phyloP scores from a whole-genome alignment of 2,888 invertebrate genomes.

The Heliconius aoede region DNA sequence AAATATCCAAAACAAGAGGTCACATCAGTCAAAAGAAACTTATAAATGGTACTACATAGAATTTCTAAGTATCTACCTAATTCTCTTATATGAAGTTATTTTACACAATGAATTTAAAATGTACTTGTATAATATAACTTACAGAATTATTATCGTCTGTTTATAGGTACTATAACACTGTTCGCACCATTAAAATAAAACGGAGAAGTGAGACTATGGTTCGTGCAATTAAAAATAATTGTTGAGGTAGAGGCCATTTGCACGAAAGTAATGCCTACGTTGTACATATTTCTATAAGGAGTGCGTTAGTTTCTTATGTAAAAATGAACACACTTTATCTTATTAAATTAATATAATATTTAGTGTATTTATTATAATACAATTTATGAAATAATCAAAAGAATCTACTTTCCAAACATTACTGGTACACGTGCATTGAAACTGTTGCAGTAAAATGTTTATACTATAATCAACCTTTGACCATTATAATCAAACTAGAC shows the following conservation, averaged over 20 bases:
- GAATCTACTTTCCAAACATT: not conserved
- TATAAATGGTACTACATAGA: not conserved
- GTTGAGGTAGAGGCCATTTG: conserved; percentile 47
- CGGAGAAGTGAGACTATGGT: conserved; percentile 39
- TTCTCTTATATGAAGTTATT: not conserved
- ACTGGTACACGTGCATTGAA: not conserved
- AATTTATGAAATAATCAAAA: too few relatives aligned
- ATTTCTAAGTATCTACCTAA: conserved; percentile 4
- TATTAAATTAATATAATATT: too few relatives aligned
- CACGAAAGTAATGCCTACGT: conserved; percentile 38
- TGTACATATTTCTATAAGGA: conserved; percentile 25
- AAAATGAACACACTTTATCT: not conserved
- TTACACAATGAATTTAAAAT: not conserved
- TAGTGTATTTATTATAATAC: too few relatives aligned
- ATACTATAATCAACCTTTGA: too few relatives aligned
- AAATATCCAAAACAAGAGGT: not conserved
- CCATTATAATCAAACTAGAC: too few relatives aligned
- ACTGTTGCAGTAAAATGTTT: not conserved
- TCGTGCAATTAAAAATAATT: conserved; percentile 49
- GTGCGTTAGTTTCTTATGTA: conserved; percentile 4
- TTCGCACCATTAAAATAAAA: conserved; percentile 48
- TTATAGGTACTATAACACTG: conserved; percentile 37
- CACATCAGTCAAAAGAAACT: not conserved
- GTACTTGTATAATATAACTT: conserved; percentile 1
- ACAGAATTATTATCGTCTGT: conserved; percentile 25